Percentiles rank a stretch among this genome's conserved stretches.
Conservation (phyloP, 2,888 invertebrate species). For the Hedya salicella region DNA sequence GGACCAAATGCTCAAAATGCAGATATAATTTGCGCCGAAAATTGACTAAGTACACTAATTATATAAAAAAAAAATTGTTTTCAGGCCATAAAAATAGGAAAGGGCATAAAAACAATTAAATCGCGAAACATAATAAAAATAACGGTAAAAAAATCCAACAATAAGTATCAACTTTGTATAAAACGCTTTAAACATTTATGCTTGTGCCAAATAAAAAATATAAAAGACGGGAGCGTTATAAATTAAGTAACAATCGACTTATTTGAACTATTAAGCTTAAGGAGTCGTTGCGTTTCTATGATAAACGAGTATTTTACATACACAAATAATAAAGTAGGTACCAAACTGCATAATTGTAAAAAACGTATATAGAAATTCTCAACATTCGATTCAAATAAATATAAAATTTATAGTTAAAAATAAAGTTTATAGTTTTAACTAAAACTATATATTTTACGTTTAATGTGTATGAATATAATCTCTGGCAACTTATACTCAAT, state of each 20-base stretch:
- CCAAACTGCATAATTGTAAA: no score
- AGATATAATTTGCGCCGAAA: not conserved
- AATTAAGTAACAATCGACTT: slow-evolving; percentile 41
- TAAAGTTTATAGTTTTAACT: not conserved
- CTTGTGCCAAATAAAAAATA: slow-evolving; percentile 23
- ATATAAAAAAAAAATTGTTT: not conserved
- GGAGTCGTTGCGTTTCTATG: slow-evolving; percentile 36
- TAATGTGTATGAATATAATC: no score
- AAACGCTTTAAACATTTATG: slow-evolving; percentile 16
- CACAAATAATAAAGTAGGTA: no score
- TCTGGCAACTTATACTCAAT: no score
- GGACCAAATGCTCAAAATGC: slow-evolving; percentile 25
- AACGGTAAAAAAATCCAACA: slow-evolving; percentile 20
- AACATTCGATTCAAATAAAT: no score
- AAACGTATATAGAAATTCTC: no score
- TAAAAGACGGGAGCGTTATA: slow-evolving; percentile 21
- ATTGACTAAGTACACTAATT: not conserved
- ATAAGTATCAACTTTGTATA: slow-evolving; percentile 15
- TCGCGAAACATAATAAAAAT: slow-evolving; percentile 22
- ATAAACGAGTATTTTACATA: no score
- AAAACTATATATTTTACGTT: not conserved
- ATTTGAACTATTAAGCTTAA: slow-evolving; percentile 17
- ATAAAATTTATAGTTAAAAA: not conserved
- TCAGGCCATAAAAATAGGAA: not conserved
- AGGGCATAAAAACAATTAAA: not conserved